Evolutionary conservation across 2,888 invertebrate genomes (phyloP), one percentile per base, ranked within the genome.

Genomic region (Uropetala carovei): DNA sequence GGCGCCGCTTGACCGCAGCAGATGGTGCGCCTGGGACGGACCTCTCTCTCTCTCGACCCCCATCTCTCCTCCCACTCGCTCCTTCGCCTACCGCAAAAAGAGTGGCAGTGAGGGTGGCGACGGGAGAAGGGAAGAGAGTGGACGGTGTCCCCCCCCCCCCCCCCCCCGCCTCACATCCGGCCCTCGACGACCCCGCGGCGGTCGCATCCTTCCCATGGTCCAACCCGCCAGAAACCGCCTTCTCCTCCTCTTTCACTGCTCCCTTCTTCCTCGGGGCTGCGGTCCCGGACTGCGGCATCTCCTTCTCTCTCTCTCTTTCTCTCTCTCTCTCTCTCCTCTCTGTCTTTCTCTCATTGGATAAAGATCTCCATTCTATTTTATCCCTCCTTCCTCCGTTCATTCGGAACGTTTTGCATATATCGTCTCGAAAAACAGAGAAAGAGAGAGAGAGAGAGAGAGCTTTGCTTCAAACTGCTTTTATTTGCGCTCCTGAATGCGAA

Each of bases 321-420:
- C 60, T 64, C 75, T n/a, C 5, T n/a, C n/a, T n/a, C n/a, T n/a
- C n/a, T n/a, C n/a, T n/a, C n/a, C 86, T 14, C 30, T 18, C n/a
- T 57, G n/a, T 18, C 57, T 83, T 83, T 86, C 86, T 27, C 60
- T 64, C 75, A 75, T 75, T 30, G 89, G 89, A 89, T 89, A 89
- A 68, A 68, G 89, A 89, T 89, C 89, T 89, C 60, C 86, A 86
- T 86, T 86, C 86, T 86, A 60, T 86, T 86, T 86, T 30, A 86
- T 86, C 43, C 86, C 60, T 43, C 43, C n/a, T 64, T 30, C 86
- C 86, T 86, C 86, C 22, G 60, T 86, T 86, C 68, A 89, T 68
- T 89, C 89, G 43, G 43, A 64, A 27, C 64, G 89, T 64, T 89
- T 89, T 68, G 89, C 89, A 89, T 89, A 89, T 68, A 89, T 89